Percentiles rank a stretch among this genome's conserved stretches.
These are phyloP conservation scores for Oikopleura dioica DNA, from an alignment of 23 tunicate genomes.

Conservation along the genomic window DNA sequence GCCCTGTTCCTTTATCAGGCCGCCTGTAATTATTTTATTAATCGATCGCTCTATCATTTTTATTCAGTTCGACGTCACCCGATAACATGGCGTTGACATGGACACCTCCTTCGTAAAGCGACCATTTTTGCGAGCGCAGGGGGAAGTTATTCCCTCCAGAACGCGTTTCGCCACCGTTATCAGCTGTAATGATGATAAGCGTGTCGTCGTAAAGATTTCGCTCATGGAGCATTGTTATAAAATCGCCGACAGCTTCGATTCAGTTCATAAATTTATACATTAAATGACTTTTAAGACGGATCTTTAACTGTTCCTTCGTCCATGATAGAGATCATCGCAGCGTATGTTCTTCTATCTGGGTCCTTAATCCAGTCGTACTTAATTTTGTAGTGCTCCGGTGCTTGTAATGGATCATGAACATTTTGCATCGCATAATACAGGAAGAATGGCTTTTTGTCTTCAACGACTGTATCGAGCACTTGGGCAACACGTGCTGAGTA, in stretches of 20 bases:
- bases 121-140: not conserved
- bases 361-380: constrained; percentile 2
- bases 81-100: not conserved
- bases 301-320: too few relatives aligned
- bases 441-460: not conserved
- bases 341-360: not conserved
- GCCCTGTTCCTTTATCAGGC: not conserved
- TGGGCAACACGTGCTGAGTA: not conserved
- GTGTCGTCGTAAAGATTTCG: constrained; percentile 18
- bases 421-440: not conserved
- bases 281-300: too few relatives aligned
- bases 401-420: not conserved
- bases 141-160: constrained; percentile 25
- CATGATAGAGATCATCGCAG: constrained; percentile 14
- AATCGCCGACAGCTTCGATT: not conserved
- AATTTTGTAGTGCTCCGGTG: not conserved
- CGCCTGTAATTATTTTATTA: too few relatives aligned
- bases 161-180: constrained; percentile 30
- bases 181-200: constrained; percentile 23
- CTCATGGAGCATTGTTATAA: not conserved
- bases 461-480: not conserved
- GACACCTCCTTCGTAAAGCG: not conserved
- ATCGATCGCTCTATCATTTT: too few relatives aligned
- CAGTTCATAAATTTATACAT: not conserved
- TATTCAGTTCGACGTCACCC: not conserved